A percentile compares a stretch with the other conserved stretches of the same genome.
phyloP scores from a whole-genome alignment of 2,113 vertebrate genomes.

The Dipodomys stephensi region DNA sequence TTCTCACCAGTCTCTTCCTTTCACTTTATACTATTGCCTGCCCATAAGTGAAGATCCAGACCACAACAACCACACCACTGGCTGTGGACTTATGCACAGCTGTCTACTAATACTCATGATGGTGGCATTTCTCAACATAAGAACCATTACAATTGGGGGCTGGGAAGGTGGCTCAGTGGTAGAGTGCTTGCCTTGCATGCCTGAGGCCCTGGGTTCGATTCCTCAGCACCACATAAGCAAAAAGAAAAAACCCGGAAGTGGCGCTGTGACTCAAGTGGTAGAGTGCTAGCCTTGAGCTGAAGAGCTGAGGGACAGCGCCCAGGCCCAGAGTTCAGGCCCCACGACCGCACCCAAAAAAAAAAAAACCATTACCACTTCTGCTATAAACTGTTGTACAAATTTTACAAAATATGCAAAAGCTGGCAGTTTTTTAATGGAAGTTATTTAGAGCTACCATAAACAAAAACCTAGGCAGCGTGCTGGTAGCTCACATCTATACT shows the following conservation, averaged over 20 bases:
- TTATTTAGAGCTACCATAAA: constrained; percentile 55
- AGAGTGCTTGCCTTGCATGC: too few relatives aligned
- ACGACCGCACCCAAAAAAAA: too few relatives aligned
- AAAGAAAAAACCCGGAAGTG: too few relatives aligned
- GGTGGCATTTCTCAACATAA: constrained; percentile 16
- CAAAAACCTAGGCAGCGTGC: not conserved
- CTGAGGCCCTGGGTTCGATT: too few relatives aligned
- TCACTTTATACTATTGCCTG: not conserved
- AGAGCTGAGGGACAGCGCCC: too few relatives aligned
- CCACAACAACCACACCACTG: not conserved
- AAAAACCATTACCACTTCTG: not conserved
- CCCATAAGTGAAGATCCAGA: not conserved
- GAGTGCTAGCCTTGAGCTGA: too few relatives aligned
- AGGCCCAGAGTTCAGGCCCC: too few relatives aligned
- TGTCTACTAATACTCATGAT: not conserved
- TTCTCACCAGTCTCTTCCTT: not conserved
- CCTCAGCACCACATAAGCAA: too few relatives aligned
- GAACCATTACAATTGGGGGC: not conserved
- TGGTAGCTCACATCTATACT: too few relatives aligned
- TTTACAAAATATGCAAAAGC: constrained; percentile 66
- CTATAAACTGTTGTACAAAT: constrained; percentile 51
- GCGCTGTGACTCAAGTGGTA: too few relatives aligned
- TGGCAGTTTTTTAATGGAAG: constrained; percentile 49
- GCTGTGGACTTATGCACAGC: constrained; percentile 14
- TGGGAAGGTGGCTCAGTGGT: too few relatives aligned